Evolutionary conservation across 2,797 vertebrate species (phyloP).

Genomic region (Amphiprion clarkii): DNA sequence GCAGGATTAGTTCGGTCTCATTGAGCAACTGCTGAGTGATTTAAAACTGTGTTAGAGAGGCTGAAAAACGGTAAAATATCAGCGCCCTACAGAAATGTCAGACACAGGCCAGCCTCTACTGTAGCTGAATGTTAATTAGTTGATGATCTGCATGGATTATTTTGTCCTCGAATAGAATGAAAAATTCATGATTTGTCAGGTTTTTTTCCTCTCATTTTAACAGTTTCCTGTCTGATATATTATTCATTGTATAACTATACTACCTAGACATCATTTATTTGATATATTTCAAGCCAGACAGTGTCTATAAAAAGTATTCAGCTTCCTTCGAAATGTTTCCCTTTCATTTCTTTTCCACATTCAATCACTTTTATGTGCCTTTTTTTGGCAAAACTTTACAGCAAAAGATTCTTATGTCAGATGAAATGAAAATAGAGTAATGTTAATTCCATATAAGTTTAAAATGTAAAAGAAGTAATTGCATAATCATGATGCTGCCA

Average conservation of each 20-base stretch:
- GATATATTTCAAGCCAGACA: too few relatives aligned
- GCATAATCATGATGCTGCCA: too few relatives aligned
- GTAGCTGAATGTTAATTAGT: constrained; percentile 50
- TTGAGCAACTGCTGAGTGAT: constrained; percentile 35
- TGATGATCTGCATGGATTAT: constrained; percentile 23
- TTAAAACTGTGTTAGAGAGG: constrained; percentile 41
- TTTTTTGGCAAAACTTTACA: too few relatives aligned
- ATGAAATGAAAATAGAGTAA: too few relatives aligned
- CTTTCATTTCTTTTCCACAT: too few relatives aligned
- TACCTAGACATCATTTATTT: background rate
- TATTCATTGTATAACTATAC: too few relatives aligned
- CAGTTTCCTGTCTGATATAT: background rate
- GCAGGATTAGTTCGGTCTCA: constrained; percentile 46
- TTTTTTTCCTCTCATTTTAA: background rate
- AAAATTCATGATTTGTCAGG: background rate
- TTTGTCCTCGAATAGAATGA: constrained; percentile 5
- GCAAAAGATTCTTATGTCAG: too few relatives aligned
- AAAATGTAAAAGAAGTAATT: too few relatives aligned
- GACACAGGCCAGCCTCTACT: constrained; percentile 20
- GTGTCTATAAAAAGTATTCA: too few relatives aligned
- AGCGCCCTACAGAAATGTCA: constrained; percentile 60
- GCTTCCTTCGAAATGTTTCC: too few relatives aligned
- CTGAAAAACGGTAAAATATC: constrained; percentile 40
- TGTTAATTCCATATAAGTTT: too few relatives aligned
- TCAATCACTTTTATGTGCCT: too few relatives aligned